Evolutionary conservation across 2,888 invertebrate genomes (phyloP).

Genomic region (Drosophila atroscutellata): DNA sequence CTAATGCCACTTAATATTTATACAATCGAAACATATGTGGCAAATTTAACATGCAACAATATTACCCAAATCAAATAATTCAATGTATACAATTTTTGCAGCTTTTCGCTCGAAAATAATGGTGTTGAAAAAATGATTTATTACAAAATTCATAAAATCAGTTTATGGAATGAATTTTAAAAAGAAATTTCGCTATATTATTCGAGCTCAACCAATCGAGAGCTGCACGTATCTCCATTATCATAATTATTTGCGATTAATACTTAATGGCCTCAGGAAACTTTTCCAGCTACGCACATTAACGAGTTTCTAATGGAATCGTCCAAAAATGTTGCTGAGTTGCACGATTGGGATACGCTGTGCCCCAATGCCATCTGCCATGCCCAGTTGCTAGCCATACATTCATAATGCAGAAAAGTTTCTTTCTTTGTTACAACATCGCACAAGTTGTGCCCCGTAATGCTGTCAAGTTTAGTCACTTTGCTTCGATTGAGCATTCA

Average conservation of each 20-base stretch:
- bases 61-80: slow-evolving; percentile 36
- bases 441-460: slow-evolving; percentile 50
- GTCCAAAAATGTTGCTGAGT: slow-evolving; percentile 31
- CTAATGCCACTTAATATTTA: not conserved
- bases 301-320: slow-evolving; percentile 60
- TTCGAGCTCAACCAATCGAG: slow-evolving; percentile 22
- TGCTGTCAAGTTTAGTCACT: slow-evolving; percentile 46
- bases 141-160: not conserved
- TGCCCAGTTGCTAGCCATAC: slow-evolving; percentile 37
- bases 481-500: slow-evolving; percentile 23
- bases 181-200: not conserved
- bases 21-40: not conserved
- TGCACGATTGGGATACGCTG: slow-evolving; percentile 4
- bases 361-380: not conserved
- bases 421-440: slow-evolving; percentile 17
- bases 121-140: slow-evolving; percentile 1
- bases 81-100: not conserved
- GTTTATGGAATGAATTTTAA: not conserved
- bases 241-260: slow-evolving; percentile 51
- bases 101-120: not conserved
- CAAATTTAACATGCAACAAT: slow-evolving; percentile 45
- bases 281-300: slow-evolving; percentile 35
- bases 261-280: slow-evolving; percentile 56
- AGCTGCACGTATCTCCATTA: slow-evolving; percentile 25
- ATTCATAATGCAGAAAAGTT: slow-evolving; percentile 54